Percentiles rank a stretch among this genome's conserved stretches.
These are phyloP conservation scores for Thereuonema tuberculata DNA, from an alignment of 1,140 invertebrate species.

Conservation along the genomic window DNA sequence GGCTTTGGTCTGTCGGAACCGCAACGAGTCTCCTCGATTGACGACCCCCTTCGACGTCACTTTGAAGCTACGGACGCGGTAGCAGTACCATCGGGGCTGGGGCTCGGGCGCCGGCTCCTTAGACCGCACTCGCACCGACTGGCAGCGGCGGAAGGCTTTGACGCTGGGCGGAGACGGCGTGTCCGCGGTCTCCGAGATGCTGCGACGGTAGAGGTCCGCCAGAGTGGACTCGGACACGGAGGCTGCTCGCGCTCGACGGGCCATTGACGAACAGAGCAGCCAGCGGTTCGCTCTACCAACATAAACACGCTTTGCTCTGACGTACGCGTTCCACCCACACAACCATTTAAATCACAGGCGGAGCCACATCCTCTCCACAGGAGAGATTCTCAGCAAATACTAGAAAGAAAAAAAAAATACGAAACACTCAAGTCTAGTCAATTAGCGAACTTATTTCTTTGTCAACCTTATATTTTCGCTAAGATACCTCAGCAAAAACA, in stretches of 20 bases:
- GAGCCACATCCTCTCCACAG: no score
- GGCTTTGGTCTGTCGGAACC: constrained; percentile 60
- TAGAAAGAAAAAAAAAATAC: no score
- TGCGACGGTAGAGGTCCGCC: not conserved
- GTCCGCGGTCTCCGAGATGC: not conserved
- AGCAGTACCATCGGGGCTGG: not conserved
- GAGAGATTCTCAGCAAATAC: no score
- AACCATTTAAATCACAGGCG: no score
- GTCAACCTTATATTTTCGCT: no score
- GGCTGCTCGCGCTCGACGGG: not conserved
- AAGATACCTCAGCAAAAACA: no score
- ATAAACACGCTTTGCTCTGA: no score
- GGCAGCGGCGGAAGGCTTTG: not conserved
- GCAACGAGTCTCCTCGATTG: constrained; percentile 76
- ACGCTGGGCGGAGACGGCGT: not conserved
- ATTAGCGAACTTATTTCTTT: no score
- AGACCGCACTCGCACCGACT: not conserved
- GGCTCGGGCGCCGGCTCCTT: not conserved
- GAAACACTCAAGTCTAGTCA: no score
- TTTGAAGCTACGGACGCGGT: not conserved
- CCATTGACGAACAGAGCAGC: not conserved
- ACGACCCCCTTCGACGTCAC: constrained; percentile 51
- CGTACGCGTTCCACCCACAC: no score
- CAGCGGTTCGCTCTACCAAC: no score
- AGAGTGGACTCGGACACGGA: not conserved